Percentiles rank a stretch among this genome's conserved stretches.
phyloP scores from a whole-genome alignment of 2,113 vertebrate genomes.

The Microcebus murinus region DNA sequence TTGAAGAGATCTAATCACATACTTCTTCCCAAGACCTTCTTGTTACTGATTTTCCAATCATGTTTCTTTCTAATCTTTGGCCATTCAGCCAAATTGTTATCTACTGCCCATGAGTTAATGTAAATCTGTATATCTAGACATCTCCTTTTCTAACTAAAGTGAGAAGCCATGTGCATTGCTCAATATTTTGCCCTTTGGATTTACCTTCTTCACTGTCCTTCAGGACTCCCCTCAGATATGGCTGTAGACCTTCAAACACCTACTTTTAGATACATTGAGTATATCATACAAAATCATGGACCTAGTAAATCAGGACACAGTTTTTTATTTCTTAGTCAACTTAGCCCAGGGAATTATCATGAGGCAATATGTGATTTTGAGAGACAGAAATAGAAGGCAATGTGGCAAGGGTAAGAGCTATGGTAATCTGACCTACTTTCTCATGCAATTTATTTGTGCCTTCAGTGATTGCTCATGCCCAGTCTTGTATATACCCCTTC shows the following conservation, averaged over 20 bases:
- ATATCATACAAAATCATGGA: background rate
- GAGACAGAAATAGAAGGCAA: background rate
- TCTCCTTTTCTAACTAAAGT: background rate
- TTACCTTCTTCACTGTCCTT: background rate
- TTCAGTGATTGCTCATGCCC: background rate
- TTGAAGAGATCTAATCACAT: background rate
- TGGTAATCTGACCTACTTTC: background rate
- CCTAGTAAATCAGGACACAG: background rate
- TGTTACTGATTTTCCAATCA: background rate
- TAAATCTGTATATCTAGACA: background rate
- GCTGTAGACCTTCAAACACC: background rate
- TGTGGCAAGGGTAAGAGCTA: background rate
- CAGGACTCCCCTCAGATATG: background rate
- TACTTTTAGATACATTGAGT: background rate
- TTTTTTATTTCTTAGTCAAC: background rate
- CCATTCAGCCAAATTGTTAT: background rate
- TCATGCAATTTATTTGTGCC: background rate
- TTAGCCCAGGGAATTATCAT: background rate
- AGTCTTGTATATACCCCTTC: background rate
- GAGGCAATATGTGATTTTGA: background rate
- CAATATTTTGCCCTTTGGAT: background rate
- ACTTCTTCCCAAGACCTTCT: background rate
- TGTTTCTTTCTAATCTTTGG: background rate
- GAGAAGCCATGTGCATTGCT: background rate
- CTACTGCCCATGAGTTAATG: background rate